phyloP scores from a whole-genome alignment of 2,888 invertebrate genomes.

The Thalpophila matura region DNA sequence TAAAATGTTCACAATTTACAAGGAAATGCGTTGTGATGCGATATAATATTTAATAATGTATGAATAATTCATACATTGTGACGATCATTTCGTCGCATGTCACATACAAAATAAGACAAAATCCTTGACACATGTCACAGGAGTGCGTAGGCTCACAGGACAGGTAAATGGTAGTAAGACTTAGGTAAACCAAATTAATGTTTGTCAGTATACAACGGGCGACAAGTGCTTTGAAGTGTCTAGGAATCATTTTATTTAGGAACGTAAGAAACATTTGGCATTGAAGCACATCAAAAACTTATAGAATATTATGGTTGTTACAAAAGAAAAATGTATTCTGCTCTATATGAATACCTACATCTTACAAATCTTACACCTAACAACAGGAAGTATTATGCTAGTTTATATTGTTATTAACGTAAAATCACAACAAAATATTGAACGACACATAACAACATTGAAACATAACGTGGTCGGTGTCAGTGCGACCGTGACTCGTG shows the following conservation, averaged over 20 bases:
- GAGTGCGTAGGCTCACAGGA: too few species aligned
- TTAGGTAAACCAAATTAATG: neutral
- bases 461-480: slow-evolving; percentile 13
- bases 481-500: neutral
- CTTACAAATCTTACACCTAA: neutral
- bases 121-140: too few species aligned
- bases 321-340: too few species aligned
- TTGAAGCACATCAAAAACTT: neutral
- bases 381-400: neutral
- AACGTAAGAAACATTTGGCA: slow-evolving; percentile 1
- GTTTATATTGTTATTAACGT: slow-evolving; percentile 5
- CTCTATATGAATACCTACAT: too few species aligned
- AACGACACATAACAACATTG: slow-evolving; percentile 16
- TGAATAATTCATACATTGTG: too few species aligned
- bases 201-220: neutral
- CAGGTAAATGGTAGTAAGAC: too few species aligned
- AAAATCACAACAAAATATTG: slow-evolving; percentile 7
- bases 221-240: neutral
- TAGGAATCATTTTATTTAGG: neutral
- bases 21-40: slow-evolving; percentile 14
- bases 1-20: slow-evolving; percentile 20
- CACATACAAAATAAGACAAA: neutral
- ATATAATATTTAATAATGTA: neutral
- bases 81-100: neutral
- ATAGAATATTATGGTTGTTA: too few species aligned